Evolutionary conservation across 2,113 vertebrate species (phyloP).

Genomic region (Nicator chloris): DNA sequence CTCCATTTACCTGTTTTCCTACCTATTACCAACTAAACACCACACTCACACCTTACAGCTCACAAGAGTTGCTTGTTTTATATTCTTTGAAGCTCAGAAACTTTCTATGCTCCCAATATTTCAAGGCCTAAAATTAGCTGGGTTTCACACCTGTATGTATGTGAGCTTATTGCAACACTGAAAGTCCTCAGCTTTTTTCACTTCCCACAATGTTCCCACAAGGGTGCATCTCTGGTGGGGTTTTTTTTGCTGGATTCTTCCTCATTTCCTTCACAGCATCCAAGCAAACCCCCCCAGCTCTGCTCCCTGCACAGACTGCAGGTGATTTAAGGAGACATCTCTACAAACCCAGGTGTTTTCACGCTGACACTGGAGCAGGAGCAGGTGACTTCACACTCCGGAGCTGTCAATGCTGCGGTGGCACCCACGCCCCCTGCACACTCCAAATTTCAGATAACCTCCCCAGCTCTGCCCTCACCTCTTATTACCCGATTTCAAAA

Average conservation of each 20-base stretch:
- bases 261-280: not conserved
- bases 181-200: too few species aligned
- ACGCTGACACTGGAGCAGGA: not conserved
- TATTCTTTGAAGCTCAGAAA: too few species aligned
- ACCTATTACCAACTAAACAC: too few species aligned
- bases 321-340: not conserved
- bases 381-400: not conserved
- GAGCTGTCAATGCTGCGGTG: not conserved
- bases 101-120: too few species aligned
- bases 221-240: not conserved
- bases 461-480: not conserved
- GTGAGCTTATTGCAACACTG: too few species aligned
- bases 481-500: not conserved
- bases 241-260: not conserved
- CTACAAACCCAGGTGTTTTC: not conserved
- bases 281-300: not conserved
- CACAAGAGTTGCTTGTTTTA: too few species aligned
- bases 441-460: not conserved
- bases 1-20: too few species aligned
- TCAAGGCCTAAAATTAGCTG: too few species aligned
- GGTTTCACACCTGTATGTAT: too few species aligned
- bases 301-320: not conserved
- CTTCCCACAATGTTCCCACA: too few species aligned
- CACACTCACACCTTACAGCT: too few species aligned
- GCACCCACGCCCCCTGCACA: not conserved